Evolutionary conservation across 2,113 vertebrate species (phyloP).

Genomic region (Poicephalus gulielmi): DNA sequence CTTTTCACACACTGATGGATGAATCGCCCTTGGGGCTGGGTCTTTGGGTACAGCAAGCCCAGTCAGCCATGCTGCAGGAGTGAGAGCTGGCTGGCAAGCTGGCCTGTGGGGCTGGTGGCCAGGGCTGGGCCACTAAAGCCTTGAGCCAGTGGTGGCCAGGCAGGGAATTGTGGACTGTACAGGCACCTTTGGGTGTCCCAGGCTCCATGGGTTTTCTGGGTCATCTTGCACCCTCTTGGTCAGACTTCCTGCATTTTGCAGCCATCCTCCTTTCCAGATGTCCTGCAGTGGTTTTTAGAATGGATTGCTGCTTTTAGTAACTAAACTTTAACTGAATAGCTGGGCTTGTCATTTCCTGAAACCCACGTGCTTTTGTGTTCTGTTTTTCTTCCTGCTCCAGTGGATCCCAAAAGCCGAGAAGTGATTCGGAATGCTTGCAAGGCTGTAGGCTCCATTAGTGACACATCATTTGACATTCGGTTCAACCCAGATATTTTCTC

Average conservation of each 20-base stretch:
- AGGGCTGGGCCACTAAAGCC: neutral
- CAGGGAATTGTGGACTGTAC: accelerated
- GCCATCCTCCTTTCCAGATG: neutral
- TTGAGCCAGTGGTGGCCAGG: neutral
- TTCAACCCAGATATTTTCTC: slow-evolving; percentile 99
- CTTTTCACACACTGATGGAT: neutral
- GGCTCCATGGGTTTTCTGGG: neutral
- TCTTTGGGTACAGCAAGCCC: neutral
- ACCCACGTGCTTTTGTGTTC: neutral
- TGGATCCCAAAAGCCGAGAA: slow-evolving; percentile 92
- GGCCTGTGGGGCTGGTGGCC: neutral
- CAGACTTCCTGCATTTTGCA: neutral
- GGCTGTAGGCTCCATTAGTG: slow-evolving; percentile 93
- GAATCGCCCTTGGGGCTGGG: accelerated
- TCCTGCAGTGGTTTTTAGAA: neutral
- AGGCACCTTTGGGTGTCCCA: neutral
- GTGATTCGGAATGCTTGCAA: slow-evolving; percentile 95
- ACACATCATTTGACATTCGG: slow-evolving; percentile 93
- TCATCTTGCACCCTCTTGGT: neutral
- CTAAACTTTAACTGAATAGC: neutral
- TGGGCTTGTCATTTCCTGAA: neutral
- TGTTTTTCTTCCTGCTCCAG: slow-evolving; percentile 16
- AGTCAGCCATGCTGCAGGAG: neutral
- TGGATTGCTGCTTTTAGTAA: neutral
- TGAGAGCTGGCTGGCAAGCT: neutral